Base-by-base conservation (phyloP, 2,888 invertebrate genomes). In the Drosophila paranaensis region DNA sequence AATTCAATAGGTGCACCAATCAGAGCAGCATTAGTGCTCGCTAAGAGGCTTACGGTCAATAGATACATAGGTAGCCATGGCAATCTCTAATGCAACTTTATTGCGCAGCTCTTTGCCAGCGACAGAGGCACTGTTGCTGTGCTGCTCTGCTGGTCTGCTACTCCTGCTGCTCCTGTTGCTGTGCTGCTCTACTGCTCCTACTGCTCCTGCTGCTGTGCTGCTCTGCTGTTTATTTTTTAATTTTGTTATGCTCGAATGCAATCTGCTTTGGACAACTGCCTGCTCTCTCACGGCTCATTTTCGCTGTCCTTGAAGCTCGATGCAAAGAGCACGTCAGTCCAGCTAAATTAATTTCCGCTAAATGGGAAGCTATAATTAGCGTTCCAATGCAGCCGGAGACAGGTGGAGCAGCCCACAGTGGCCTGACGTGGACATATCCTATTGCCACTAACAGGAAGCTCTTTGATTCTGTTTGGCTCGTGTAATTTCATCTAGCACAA, bases 1-100 rank as follows among this genome's bases (percentile, higher is more conserved):
- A 54, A 54, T 54, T 54, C 25, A 54, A 54, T 54, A 54, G 54
- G 25, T n/a, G 39, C 54, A 27, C 54, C 54, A 54, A 54, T 54
- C 20, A 53, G 51, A 13, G 51, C 14, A 14, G 51, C 51, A 30
- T 40, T 42, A 9, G 33, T 13, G 13, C 33, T 39, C 54, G 35
- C 10, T 43, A 43, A 43, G 56, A 20, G 56, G 43, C 20, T 56
- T 56, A 20, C 35, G 20, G 56, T 43, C 33, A 56, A 43, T 35
- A 43, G 14, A 56, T 37, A 37, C 48, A 53, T 35, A n/a, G 56
- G 56, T 56, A 43, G 30, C 43, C 56, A 56, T 56, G 10, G 33
- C 56, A 43, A 56, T n/a, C 33, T 35, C 33, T 20, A 33, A 43
- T 42, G 56, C 20, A 33, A 25, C 20, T 33, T 33, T 35, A 56